A percentile compares a stretch with the other conserved stretches of the same genome.
phyloP scores from a whole-genome alignment of 2,888 invertebrate genomes.

The Thecocarcelia acutangulata region DNA sequence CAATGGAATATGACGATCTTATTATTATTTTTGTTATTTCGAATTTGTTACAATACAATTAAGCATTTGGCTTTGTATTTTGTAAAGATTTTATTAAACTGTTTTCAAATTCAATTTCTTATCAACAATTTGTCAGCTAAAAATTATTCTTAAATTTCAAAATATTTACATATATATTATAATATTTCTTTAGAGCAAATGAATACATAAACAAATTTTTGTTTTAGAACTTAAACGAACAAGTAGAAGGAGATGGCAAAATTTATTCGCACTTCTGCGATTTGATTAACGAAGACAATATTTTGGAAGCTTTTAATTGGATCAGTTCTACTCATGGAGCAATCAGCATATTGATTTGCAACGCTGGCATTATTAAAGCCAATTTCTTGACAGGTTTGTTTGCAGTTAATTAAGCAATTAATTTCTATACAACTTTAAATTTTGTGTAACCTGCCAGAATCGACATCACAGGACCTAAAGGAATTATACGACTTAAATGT shows the following conservation, averaged over 20 bases:
- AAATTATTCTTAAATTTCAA: too few relatives aligned
- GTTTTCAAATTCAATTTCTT: too few relatives aligned
- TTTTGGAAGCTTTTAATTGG: constrained; percentile 77
- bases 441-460: constrained; percentile 71
- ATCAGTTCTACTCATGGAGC: constrained; percentile 76
- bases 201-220: too few relatives aligned
- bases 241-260: constrained; percentile 78
- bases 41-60: too few relatives aligned
- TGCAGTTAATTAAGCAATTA: background rate
- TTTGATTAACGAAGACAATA: constrained; percentile 76
- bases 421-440: background rate
- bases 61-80: too few relatives aligned
- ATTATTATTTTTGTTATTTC: too few relatives aligned
- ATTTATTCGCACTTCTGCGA: constrained; percentile 79
- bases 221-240: constrained; percentile 75
- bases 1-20: too few relatives aligned
- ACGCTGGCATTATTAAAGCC: constrained; percentile 80
- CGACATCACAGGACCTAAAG: constrained; percentile 77
- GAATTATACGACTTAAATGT: constrained; percentile 83
- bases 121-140: too few relatives aligned
- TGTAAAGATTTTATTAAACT: too few relatives aligned
- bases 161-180: too few relatives aligned
- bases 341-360: constrained; percentile 80
- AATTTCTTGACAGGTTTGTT: constrained; percentile 77
- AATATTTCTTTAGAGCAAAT: too few relatives aligned